Percentiles rank a stretch among this genome's conserved stretches.
Evolutionary conservation across 2,888 invertebrate genomes (phyloP).

Genomic region (Tenthredo amoena): DNA sequence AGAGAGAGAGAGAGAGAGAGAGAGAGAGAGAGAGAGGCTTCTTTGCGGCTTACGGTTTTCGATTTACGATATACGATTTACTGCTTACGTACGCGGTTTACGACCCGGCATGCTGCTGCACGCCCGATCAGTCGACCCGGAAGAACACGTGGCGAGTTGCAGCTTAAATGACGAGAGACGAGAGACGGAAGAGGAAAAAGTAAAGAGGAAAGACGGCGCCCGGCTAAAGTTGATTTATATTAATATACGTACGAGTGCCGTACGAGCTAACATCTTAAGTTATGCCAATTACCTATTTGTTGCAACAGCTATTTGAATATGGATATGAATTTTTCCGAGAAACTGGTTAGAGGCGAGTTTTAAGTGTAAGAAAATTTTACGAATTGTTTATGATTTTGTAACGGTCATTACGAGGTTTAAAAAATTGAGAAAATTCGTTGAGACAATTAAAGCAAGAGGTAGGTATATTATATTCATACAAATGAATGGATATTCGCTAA

Average conservation of each 20-base stretch:
- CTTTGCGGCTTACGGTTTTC: conserved; percentile 23
- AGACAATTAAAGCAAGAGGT: neutral
- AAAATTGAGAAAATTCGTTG: neutral
- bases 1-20: neutral
- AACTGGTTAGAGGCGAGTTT: neutral
- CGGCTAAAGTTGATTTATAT: conserved; percentile 5
- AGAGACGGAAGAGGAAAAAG: conserved; percentile 20
- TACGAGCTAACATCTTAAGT: neutral
- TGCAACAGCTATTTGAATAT: neutral
- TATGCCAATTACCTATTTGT: conserved; percentile 1
- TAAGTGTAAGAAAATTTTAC: no score
- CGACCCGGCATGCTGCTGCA: conserved; percentile 17
- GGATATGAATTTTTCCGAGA: neutral
- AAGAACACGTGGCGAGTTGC: conserved; percentile 20
- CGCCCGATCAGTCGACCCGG: conserved; percentile 12
- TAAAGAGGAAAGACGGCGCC: neutral
- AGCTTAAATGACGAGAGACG: neutral
- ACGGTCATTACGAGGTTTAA: no score
- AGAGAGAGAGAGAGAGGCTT: neutral
- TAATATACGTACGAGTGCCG: neutral
- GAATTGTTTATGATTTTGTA: no score
- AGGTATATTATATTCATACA: no score
- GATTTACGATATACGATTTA: conserved; percentile 42
- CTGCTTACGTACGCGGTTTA: conserved; percentile 21
- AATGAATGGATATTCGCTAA: no score